A percentile compares a stretch with the other conserved stretches of the same genome.
Conservation (phyloP, 92 coral and sea anemone species). For the Parazoanthus swiftii region DNA sequence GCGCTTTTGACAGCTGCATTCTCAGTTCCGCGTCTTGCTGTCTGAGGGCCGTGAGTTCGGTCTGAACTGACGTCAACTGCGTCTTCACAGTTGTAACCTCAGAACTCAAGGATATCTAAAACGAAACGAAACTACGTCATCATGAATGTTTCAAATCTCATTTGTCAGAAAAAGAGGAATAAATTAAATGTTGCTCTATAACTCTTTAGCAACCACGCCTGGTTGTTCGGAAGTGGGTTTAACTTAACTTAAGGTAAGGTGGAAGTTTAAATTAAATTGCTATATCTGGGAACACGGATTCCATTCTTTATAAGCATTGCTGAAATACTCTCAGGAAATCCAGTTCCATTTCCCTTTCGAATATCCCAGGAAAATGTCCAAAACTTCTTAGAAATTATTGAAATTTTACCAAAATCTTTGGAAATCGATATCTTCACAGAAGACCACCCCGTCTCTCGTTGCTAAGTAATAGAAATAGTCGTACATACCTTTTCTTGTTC, state of each 20-base stretch:
- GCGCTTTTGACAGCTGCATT: constrained; percentile 66
- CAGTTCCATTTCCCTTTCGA: too few relatives aligned
- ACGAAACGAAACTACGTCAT: background rate
- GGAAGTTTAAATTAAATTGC: too few relatives aligned
- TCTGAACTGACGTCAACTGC: constrained; percentile 68
- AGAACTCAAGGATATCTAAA: constrained; percentile 74
- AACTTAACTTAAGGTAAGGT: too few relatives aligned
- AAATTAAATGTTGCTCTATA: background rate
- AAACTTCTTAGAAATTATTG: too few relatives aligned
- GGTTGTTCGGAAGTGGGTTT: too few relatives aligned
- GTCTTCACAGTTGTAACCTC: constrained; percentile 85
- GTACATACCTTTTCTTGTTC: constrained; percentile 88
- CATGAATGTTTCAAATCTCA: background rate
- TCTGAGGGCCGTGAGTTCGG: constrained; percentile 72
- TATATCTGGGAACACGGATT: too few relatives aligned
- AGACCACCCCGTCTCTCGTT: background rate
- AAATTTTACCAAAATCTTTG: too few relatives aligned
- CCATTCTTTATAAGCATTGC: too few relatives aligned
- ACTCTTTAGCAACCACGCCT: too few relatives aligned
- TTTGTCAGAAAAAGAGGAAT: background rate
- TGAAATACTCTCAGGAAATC: too few relatives aligned
- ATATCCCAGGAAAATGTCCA: too few relatives aligned
- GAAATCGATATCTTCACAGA: too few relatives aligned
- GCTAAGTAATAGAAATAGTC: background rate
- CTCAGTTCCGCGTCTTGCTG: constrained; percentile 87